phyloP scores from a whole-genome alignment of 2,797 vertebrate genomes.

The Phrynocephalus vlangalii region DNA sequence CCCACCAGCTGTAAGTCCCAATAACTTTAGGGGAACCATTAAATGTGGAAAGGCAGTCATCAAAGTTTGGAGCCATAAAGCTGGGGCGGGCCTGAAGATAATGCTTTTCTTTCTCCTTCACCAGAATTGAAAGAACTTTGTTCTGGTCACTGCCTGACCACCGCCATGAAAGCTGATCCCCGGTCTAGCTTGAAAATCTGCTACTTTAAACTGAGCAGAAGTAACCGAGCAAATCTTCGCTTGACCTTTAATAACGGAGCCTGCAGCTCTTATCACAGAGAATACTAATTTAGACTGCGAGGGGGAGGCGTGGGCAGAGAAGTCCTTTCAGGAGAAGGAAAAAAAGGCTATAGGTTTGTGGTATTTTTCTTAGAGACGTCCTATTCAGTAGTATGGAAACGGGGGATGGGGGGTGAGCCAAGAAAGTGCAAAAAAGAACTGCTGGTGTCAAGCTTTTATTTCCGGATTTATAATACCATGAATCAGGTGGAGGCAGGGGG shows the following conservation, averaged over 20 bases:
- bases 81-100: background rate
- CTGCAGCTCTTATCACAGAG: constrained; percentile 37
- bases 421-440: background rate
- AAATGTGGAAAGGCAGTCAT: background rate
- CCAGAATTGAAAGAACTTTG: constrained; percentile 15
- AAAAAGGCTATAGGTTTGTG: constrained; percentile 36
- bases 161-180: constrained; percentile 21
- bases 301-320: background rate
- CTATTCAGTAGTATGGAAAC: background rate
- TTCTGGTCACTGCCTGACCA: constrained; percentile 6
- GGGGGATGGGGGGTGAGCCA: background rate
- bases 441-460: background rate
- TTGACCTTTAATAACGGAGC: constrained; percentile 33
- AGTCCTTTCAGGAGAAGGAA: constrained; percentile 16
- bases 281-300: constrained; percentile 40
- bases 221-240: constrained; percentile 42
- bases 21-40: background rate
- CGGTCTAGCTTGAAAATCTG: constrained; percentile 3
- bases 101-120: background rate
- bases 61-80: background rate
- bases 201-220: constrained; percentile 51
- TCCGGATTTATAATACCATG: background rate
- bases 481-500: constrained; percentile 8
- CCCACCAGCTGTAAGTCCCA: rapidly evolving
- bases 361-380: constrained; percentile 35